Conservation (phyloP, 2,113 vertebrate species). For the Oncorhynchus kisutch region DNA sequence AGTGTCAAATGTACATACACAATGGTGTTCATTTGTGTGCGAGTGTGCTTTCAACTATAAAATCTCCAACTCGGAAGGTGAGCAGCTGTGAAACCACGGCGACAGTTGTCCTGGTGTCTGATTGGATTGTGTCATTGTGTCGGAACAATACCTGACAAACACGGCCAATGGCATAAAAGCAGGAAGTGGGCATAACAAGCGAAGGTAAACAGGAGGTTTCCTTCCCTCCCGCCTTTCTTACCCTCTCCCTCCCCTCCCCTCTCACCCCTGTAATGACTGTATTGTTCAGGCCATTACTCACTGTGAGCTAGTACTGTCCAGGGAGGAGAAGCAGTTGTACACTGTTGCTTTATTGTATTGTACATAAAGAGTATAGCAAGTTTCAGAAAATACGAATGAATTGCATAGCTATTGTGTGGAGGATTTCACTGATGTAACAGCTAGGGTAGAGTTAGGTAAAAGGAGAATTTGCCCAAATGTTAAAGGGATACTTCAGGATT, state of each 20-base stretch:
- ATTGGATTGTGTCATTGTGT: constrained; percentile 54
- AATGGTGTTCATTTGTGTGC: neutral
- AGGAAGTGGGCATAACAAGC: constrained; percentile 58
- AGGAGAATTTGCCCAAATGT: no score
- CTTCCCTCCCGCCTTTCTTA: constrained; percentile 5
- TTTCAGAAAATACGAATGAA: no score
- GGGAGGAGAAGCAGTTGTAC: neutral
- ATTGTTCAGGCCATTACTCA: constrained; percentile 52
- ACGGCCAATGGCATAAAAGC: constrained; percentile 56
- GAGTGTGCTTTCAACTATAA: constrained; percentile 4
- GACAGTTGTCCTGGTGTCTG: neutral
- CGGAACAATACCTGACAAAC: constrained; percentile 63
- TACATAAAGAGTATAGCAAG: no score
- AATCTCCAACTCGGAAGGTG: constrained; percentile 7
- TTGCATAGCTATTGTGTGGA: no score
- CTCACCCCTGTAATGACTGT: constrained; percentile 19
- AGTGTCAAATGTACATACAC: neutral
- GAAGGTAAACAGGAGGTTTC: constrained; percentile 59
- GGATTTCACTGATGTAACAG: no score
- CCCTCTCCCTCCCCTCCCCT: neutral
- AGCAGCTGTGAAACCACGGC: constrained; percentile 3
- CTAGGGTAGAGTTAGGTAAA: no score
- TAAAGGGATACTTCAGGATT: no score
- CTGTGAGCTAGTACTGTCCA: neutral
- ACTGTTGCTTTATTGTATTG: no score